A percentile compares a stretch with the other conserved stretches of the same genome.
phyloP scores from a whole-genome alignment of 2,797 vertebrate genomes.

The Cuculus canorus region DNA sequence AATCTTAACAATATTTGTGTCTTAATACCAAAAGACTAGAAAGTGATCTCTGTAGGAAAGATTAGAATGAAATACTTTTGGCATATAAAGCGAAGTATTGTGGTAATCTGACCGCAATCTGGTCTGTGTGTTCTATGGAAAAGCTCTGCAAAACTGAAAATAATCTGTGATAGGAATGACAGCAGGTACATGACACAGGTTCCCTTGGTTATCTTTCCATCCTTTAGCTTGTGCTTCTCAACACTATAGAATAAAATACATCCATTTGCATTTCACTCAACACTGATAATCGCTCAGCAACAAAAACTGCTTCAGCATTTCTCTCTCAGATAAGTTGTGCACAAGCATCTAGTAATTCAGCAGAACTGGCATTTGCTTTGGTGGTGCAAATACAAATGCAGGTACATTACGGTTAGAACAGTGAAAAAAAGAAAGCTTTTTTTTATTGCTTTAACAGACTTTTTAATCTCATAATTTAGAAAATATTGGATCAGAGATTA shows the following conservation, averaged over 20 bases:
- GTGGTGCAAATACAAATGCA: not conserved
- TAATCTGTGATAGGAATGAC: not conserved
- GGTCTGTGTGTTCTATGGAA: not conserved
- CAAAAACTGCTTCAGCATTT: not conserved
- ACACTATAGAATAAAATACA: not conserved
- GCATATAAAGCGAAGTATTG: not conserved
- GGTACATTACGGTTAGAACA: not conserved
- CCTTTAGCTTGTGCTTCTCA: not conserved
- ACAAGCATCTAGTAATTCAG: not conserved
- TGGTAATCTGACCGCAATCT: not conserved
- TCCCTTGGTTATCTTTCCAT: not conserved
- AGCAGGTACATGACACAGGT: not conserved
- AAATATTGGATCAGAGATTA: not conserved
- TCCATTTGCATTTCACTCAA: not conserved
- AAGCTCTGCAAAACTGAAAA: not conserved
- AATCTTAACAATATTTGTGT: not conserved
- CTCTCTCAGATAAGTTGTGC: not conserved
- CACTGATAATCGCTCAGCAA: not conserved
- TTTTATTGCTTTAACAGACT: not conserved
- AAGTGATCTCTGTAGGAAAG: not conserved
- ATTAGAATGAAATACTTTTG: not conserved
- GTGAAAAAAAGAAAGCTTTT: not conserved
- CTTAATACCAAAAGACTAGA: not conserved
- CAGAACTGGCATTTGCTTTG: not conserved
- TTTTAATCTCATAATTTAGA: not conserved